Evolutionary conservation across 2,888 invertebrate species (phyloP).

Genomic region (Tachystola acroxantha): DNA sequence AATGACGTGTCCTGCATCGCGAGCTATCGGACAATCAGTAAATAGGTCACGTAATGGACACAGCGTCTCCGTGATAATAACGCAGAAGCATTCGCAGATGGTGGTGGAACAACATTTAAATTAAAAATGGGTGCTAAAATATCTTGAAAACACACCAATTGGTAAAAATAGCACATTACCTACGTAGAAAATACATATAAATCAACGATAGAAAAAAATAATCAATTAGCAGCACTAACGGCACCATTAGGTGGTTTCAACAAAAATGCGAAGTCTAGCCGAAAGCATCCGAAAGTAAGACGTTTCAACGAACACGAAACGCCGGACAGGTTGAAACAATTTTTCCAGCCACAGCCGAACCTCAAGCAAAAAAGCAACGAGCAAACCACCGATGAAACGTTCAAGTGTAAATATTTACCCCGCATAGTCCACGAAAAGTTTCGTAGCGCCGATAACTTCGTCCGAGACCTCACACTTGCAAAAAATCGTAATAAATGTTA

Average conservation of each 20-base stretch:
- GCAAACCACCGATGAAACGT: constrained; percentile 47
- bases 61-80: constrained; percentile 34
- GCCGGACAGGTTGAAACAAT: constrained; percentile 42
- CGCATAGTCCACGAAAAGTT: constrained; percentile 56
- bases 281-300: constrained; percentile 31
- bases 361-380: constrained; percentile 50
- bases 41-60: constrained; percentile 51
- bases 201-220: too few species aligned
- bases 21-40: constrained; percentile 31
- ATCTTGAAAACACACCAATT: too few species aligned
- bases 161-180: too few species aligned
- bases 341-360: constrained; percentile 48
- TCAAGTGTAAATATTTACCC: constrained; percentile 67
- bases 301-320: constrained; percentile 39
- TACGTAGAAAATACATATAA: too few species aligned
- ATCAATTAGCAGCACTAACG: constrained; percentile 4
- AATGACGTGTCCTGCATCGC: constrained; percentile 39
- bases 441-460: constrained; percentile 54
- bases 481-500: constrained; percentile 41
- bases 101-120: too few species aligned
- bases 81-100: constrained; percentile 14
- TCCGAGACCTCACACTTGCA: constrained; percentile 43
- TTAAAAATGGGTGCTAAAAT: too few species aligned
- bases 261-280: constrained; percentile 23
- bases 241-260: constrained; percentile 13